Percentiles rank a stretch among this genome's conserved stretches.
phyloP scores from a whole-genome alignment of 2,888 invertebrate species.

The Zelleria hepariella region DNA sequence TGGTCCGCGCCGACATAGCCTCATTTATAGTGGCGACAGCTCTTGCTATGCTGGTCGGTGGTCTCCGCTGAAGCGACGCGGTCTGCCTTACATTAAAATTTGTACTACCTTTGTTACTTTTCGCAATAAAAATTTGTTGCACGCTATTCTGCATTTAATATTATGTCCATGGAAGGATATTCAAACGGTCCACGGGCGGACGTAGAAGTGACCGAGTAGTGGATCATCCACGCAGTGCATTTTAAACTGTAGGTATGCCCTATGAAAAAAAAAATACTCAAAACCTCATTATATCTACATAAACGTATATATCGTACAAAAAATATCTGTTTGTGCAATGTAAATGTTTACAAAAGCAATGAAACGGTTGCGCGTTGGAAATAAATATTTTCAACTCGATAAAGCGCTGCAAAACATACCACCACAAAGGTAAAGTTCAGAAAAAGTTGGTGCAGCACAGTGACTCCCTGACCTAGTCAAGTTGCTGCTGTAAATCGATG shows the following conservation, averaged over 20 bases:
- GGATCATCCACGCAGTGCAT: too few relatives aligned
- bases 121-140: slow-evolving; percentile 60
- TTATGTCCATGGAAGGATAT: slow-evolving; percentile 5
- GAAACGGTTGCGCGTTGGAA: neutral
- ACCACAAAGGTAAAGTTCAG: neutral
- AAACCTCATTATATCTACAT: neutral
- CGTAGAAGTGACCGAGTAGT: too few relatives aligned
- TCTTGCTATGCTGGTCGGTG: slow-evolving; percentile 18
- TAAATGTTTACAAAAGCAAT: neutral
- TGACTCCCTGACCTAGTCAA: slow-evolving; percentile 49
- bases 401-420: neutral
- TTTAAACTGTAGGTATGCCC: neutral
- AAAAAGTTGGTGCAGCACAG: slow-evolving; percentile 5
- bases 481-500: slow-evolving; percentile 45
- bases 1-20: slow-evolving; percentile 24
- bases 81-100: neutral
- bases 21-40: slow-evolving; percentile 25
- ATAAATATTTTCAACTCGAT: neutral
- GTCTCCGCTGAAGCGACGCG: slow-evolving; percentile 15
- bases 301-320: neutral
- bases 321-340: neutral
- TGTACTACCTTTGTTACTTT: slow-evolving; percentile 42
- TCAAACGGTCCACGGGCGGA: too few relatives aligned
- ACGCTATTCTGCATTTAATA: slow-evolving; percentile 23
- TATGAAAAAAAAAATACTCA: too few relatives aligned